Base-by-base conservation (phyloP, 2,888 invertebrate genomes). In the Kuschelorhynchus macadamiae region DNA sequence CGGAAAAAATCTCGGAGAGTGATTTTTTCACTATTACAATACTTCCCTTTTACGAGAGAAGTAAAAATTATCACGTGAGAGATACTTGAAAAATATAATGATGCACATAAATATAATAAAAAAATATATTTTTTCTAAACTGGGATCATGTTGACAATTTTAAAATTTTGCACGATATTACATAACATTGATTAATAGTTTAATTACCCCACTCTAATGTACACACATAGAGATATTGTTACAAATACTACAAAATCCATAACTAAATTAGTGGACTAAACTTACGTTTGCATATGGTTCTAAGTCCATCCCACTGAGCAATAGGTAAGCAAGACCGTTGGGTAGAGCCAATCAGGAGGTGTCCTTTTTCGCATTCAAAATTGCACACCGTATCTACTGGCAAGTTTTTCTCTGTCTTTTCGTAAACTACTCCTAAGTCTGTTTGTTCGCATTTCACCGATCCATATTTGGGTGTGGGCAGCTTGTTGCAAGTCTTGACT, bases 221-320 rank as follows among this genome's bases (percentile, higher is more conserved):
- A 3, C 25, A 5, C 25, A 5, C 4, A 25, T 7, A 7, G 7
- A 5, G 7, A 3, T 25, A 25, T 25, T 3, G 25, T 25, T 5
- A 25, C 7, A 7, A 7, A 3, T 5, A 25, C 7, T 25, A 25
- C 7, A 25, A 25, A 5, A 25, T 25, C 7, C 25, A 36, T 36
- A 36, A 7, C 11, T 30, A 7, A 30, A 4, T 30, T 30, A n/a
- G n/a, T n/a, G n/a, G n/a, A n/a, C 30, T 16, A 4, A 0, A 53
- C 59, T 81, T 81, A 90, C 90, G 88, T 85, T 88, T 88, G 78
- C 91, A 92, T 49, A 87, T 85, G 0, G 88, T 87, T 70, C 87
- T 87, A 9, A 91, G 82, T 1, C 91, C 91, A 75, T 90, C 90
- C 91, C 91, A 92, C 77, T 87, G 85, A 0, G 89, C 88, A 44